A percentile compares a stretch with the other conserved stretches of the same genome.
These are phyloP conservation scores for Cheilosia grossa DNA, from an alignment of 2,888 invertebrate species.

Conservation along the genomic window DNA sequence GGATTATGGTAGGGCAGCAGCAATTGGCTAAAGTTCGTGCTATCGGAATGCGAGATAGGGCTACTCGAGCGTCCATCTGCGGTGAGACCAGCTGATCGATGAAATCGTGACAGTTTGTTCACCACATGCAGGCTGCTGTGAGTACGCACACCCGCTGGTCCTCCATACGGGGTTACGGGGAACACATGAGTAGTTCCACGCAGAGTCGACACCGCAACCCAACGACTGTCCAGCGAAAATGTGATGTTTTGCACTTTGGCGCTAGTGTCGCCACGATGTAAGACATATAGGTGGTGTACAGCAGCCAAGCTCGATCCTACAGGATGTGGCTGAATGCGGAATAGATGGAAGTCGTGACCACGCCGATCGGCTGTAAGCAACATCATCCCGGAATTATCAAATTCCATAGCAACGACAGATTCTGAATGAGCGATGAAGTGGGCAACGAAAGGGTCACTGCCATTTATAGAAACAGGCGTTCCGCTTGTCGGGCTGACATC, in stretches of 20 bases:
- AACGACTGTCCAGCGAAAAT: constrained; percentile 96
- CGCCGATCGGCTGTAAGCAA: constrained; percentile 95
- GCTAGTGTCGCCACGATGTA: constrained; percentile 97
- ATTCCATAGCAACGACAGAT: constrained; percentile 94
- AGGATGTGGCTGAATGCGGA: constrained; percentile 96
- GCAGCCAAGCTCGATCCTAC: constrained; percentile 93
- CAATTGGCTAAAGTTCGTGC: constrained; percentile 82
- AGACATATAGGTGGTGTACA: constrained; percentile 96
- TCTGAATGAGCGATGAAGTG: constrained; percentile 95
- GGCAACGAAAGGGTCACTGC: constrained; percentile 90
- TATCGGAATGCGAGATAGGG: constrained; percentile 84
- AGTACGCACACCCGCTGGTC: constrained; percentile 94
- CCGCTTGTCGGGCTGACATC: constrained; percentile 82
- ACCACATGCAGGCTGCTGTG: constrained; percentile 97
- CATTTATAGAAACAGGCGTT: constrained; percentile 80
- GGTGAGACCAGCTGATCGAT: constrained; percentile 96
- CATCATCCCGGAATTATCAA: constrained; percentile 95
- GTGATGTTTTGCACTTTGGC: constrained; percentile 97
- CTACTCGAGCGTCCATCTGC: constrained; percentile 89
- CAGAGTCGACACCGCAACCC: constrained; percentile 97
- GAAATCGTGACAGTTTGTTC: constrained; percentile 96
- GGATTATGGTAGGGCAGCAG: constrained; percentile 92
- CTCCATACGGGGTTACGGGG: constrained; percentile 98
- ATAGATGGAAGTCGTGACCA: constrained; percentile 98
- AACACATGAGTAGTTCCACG: constrained; percentile 99